Base-by-base conservation (phyloP, 2,113 vertebrate genomes). In the Dendropsophus ebraccatus region DNA sequence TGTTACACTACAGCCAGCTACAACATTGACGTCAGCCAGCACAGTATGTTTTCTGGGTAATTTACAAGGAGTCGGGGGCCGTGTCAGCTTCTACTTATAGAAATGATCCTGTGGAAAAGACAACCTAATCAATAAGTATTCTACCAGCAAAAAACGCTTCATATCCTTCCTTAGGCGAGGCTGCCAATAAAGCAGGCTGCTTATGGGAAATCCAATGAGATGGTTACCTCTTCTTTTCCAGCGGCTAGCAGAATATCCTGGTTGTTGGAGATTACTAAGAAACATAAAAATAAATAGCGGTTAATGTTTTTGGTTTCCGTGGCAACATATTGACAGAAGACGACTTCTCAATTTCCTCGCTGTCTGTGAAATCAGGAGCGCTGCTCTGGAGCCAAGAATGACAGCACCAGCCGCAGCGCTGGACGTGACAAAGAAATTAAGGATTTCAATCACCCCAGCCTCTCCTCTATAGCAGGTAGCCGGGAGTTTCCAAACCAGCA, bases 221-320 rank as follows among this genome's bases (percentile, higher is more conserved):
- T 1, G 89, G 92, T 92, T 92, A 95, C 95, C 92, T 94, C 91
- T 86, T 94, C 88, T 89, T 89, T 90, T 90, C 93, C 95, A 82
- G 92, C 74, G 85, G 88, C 45, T 85, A 91, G 0, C 58, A 95
- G 83, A 84, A 90, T 9, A 37, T 92, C 90, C 75, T 91, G 90
- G 89, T 86, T 89, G n/a, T 88, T 1, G 25, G 91, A 89, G 88
- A 89, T 82, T 77, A 91, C 95, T 95, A 77, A 90, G 91, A 92
- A 92, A 91, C 12, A 92, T 88, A 92, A 90, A n/a, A 70, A 1
- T 65, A 50, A 9, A 3, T 1, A 81, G 67, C 54, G 50, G 85
- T 86, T 60, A 86, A 86, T 86, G 54, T 81, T 86, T 85, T 10
- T 50, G 8, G 32, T 69, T 81, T 49, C 76, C 41, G 74, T 62